These are phyloP conservation scores for Aphaenogaster rudis DNA, from an alignment of 1,140 invertebrate species.

Conservation along the genomic window DNA sequence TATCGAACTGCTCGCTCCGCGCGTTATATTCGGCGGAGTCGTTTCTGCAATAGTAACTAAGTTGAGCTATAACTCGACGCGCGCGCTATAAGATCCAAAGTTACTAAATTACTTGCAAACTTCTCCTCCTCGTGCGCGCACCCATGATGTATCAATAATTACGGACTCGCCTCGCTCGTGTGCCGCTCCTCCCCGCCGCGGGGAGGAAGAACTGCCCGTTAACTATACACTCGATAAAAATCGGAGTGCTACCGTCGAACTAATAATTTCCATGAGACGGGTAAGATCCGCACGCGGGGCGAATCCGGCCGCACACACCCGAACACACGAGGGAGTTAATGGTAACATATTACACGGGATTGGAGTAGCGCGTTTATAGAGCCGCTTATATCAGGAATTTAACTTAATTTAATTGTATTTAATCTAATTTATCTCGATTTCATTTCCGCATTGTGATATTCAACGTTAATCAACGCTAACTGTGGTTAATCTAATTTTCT, in stretches of 20 bases:
- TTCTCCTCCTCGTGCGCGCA: conserved; percentile 60
- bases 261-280: conserved; percentile 19
- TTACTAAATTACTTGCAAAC: conserved; percentile 66
- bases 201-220: conserved; percentile 2
- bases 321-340: neutral
- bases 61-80: conserved; percentile 63
- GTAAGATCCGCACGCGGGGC: neutral
- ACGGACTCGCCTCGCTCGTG: conserved; percentile 49
- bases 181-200: conserved; percentile 2
- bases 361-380: conserved; percentile 37
- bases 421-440: conserved; percentile 58
- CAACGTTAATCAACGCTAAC: conserved; percentile 58
- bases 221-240: conserved; percentile 18
- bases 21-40: conserved; percentile 59
- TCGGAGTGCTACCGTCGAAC: neutral
- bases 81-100: conserved; percentile 60
- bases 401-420: conserved; percentile 55
- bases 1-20: conserved; percentile 51
- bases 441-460: conserved; percentile 53
- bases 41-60: conserved; percentile 64
- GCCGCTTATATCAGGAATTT: conserved; percentile 55
- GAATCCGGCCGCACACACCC: neutral
- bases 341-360: conserved; percentile 25
- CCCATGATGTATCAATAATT: conserved; percentile 65
- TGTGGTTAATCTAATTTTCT: conserved; percentile 60